A percentile compares a stretch with the other conserved stretches of the same genome.
Evolutionary conservation across 2,797 vertebrate species (phyloP).

Genomic region (Choloepus didactylus): DNA sequence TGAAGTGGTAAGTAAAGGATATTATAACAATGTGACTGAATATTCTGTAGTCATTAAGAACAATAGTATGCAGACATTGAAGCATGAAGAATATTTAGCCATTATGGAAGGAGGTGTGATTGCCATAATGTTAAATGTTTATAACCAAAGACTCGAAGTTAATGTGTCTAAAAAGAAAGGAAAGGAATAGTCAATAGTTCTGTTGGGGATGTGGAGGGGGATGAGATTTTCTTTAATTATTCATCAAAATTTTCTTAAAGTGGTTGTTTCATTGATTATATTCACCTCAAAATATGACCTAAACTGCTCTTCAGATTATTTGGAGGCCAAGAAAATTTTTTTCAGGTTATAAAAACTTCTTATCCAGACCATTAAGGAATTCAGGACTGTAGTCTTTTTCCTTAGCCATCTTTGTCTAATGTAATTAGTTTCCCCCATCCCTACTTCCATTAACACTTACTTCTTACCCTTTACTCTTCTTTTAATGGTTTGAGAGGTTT

Average conservation of each 20-base stretch:
- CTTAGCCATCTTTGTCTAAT: conserved; percentile 40
- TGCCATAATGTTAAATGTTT: not conserved
- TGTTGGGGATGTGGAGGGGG: not conserved
- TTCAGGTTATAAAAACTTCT: not conserved
- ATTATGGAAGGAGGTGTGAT: not conserved
- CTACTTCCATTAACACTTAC: not conserved
- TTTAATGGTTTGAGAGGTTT: conserved; percentile 28
- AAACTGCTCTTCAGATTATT: conserved; percentile 32
- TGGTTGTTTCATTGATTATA: not conserved
- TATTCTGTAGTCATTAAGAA: not conserved
- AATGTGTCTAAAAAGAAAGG: not conserved
- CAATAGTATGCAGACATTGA: not conserved
- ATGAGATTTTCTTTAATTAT: not conserved
- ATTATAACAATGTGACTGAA: not conserved
- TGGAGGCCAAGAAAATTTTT: not conserved
- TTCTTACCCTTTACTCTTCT: conserved; percentile 29
- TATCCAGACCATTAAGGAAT: not conserved
- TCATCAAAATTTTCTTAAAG: not conserved
- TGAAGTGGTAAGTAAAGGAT: not conserved
- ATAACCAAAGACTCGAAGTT: not conserved
- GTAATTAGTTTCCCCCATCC: not conserved
- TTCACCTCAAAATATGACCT: not conserved
- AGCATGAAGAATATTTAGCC: not conserved
- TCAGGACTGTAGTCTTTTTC: not conserved
- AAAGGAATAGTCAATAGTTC: not conserved